phyloP scores from a whole-genome alignment of 2,888 invertebrate genomes.

The Mimas tiliae region DNA sequence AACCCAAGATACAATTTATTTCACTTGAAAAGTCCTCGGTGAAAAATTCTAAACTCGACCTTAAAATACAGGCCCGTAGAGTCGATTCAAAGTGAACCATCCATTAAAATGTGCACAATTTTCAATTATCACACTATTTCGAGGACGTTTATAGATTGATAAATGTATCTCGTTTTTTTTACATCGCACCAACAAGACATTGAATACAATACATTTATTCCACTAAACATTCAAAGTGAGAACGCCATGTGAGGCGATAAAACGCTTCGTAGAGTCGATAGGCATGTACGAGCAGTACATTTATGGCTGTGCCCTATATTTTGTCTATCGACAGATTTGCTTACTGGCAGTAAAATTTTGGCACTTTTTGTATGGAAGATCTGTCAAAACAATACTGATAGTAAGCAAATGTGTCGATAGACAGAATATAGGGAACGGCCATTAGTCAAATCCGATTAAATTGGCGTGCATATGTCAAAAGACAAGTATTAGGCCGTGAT shows the following conservation, averaged over 20 bases:
- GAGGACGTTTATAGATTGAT: neutral
- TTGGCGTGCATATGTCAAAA: conserved; percentile 13
- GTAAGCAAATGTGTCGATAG: no score
- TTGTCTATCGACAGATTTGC: no score
- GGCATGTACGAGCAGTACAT: neutral
- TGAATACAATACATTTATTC: neutral
- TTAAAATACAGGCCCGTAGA: neutral
- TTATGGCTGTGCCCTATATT: no score
- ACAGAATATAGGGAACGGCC: no score
- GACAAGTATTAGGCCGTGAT: conserved; percentile 18
- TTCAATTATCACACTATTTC: neutral
- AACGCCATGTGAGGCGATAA: neutral
- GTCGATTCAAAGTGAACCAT: neutral
- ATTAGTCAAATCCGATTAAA: neutral
- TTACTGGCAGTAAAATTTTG: no score
- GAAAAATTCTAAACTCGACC: neutral
- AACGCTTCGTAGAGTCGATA: neutral
- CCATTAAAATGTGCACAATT: neutral
- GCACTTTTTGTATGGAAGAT: no score
- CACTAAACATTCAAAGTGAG: neutral
- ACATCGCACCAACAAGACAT: neutral
- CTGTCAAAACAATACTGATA: no score
- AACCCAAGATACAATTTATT: neutral
- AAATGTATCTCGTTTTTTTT: neutral
- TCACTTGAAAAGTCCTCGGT: neutral